phyloP scores from a whole-genome alignment of 2,113 vertebrate genomes.

The Ptychochromis oligacanthus region DNA sequence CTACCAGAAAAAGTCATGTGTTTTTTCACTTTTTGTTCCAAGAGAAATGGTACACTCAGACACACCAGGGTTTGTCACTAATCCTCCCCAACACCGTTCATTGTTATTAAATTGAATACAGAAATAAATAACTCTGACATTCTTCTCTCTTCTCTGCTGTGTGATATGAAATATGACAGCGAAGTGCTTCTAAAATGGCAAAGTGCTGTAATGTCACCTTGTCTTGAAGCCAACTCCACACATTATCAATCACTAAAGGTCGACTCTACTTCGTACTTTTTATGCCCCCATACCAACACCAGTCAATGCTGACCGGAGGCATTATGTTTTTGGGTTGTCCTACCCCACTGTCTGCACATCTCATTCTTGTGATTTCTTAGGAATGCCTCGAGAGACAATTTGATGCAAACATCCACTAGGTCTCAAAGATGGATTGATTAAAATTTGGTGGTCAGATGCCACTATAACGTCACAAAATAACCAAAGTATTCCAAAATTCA shows the following conservation, averaged over 20 bases:
- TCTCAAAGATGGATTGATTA: not conserved
- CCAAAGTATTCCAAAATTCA: too few relatives aligned
- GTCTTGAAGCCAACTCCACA: constrained; percentile 44
- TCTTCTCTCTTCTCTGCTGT: not conserved
- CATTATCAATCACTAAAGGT: constrained; percentile 57
- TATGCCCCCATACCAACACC: not conserved
- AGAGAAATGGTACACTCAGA: not conserved
- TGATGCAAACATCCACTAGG: not conserved
- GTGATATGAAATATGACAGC: constrained; percentile 24
- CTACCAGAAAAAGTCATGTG: not conserved
- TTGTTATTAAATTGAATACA: constrained; percentile 23
- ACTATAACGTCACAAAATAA: too few relatives aligned
- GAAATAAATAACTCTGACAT: constrained; percentile 40
- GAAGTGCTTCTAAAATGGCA: constrained; percentile 37
- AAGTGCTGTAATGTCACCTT: constrained; percentile 46
- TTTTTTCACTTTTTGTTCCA: not conserved
- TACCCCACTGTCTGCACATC: not conserved
- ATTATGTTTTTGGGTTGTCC: not conserved
- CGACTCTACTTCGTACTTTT: constrained; percentile 24
- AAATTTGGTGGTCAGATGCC: too few relatives aligned
- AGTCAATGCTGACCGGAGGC: not conserved
- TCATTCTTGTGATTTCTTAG: not conserved
- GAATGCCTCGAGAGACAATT: not conserved
- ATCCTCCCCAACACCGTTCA: not conserved
- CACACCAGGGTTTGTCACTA: not conserved